Conservation (phyloP, 2,888 invertebrate species). For the Dynastes hyllus region DNA sequence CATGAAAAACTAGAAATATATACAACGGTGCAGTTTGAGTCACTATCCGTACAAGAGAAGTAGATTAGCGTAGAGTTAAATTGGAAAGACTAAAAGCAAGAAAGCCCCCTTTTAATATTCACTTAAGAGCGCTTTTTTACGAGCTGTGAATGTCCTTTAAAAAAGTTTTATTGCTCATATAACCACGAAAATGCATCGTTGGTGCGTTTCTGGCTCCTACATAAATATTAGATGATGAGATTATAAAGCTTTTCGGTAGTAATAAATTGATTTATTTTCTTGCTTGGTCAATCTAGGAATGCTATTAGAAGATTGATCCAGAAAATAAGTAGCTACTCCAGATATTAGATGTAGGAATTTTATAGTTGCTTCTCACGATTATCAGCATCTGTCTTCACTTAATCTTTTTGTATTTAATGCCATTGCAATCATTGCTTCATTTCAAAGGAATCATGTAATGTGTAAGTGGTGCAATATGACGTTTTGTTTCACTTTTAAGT, state of each 20-base stretch:
- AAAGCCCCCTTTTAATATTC: slow-evolving; percentile 17
- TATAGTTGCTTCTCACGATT: too few species aligned
- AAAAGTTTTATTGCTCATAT: slow-evolving; percentile 21
- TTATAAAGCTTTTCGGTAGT: slow-evolving; percentile 1
- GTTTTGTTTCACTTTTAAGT: too few species aligned
- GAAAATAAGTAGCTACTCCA: neutral
- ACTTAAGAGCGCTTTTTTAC: slow-evolving; percentile 41
- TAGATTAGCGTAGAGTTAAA: neutral
- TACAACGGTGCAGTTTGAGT: too few species aligned
- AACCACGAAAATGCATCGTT: slow-evolving; percentile 23
- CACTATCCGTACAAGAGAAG: neutral
- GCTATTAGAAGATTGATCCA: neutral
- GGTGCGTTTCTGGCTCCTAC: slow-evolving; percentile 1
- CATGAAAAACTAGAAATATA: too few species aligned
- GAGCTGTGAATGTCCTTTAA: slow-evolving; percentile 37
- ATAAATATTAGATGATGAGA: slow-evolving; percentile 30
- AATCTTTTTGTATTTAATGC: too few species aligned
- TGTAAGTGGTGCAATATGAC: too few species aligned
- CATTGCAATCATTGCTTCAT: too few species aligned
- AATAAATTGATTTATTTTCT: neutral
- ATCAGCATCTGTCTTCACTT: too few species aligned
- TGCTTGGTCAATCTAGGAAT: neutral
- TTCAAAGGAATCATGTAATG: too few species aligned
- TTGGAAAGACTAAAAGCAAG: neutral
- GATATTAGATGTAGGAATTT: too few species aligned